Percentiles rank a stretch among this genome's conserved stretches.
Conservation (phyloP, 2,888 invertebrate genomes). For the Meandrusa payeni region DNA sequence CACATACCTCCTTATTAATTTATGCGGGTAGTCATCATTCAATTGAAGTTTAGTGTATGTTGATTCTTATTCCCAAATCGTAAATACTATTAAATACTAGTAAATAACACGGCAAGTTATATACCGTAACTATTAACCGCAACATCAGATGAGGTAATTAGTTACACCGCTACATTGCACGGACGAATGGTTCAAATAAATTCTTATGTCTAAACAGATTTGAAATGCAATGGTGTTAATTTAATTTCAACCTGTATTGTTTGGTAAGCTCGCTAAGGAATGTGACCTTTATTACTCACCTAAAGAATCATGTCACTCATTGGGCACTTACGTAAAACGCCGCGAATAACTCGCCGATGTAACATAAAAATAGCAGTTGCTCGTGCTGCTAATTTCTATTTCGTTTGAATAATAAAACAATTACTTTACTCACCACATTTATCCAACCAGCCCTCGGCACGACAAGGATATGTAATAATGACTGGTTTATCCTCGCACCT, state of each 20-base stretch:
- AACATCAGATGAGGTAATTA: slow-evolving; percentile 18
- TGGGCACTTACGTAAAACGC: slow-evolving; percentile 62
- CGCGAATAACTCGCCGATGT: slow-evolving; percentile 59
- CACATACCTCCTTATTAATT: too few relatives aligned
- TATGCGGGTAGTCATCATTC: slow-evolving; percentile 6
- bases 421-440: slow-evolving; percentile 62
- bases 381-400: slow-evolving; percentile 25
- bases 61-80: not conserved
- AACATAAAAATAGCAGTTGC: slow-evolving; percentile 44
- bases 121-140: slow-evolving; percentile 9
- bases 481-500: slow-evolving; percentile 49
- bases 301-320: slow-evolving; percentile 45
- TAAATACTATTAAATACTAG: too few relatives aligned
- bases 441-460: slow-evolving; percentile 73
- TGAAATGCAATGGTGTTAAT: slow-evolving; percentile 19
- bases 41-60: not conserved
- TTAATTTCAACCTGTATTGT: slow-evolving; percentile 21
- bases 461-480: slow-evolving; percentile 67
- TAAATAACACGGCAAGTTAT: slow-evolving; percentile 5
- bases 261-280: slow-evolving; percentile 36
- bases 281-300: slow-evolving; percentile 43
- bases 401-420: slow-evolving; percentile 21
- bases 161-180: slow-evolving; percentile 11
- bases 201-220: slow-evolving; percentile 10
- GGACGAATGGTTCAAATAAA: slow-evolving; percentile 17